Evolutionary conservation across 2,113 vertebrate genomes (phyloP).

Genomic region (Mobula birostris): DNA sequence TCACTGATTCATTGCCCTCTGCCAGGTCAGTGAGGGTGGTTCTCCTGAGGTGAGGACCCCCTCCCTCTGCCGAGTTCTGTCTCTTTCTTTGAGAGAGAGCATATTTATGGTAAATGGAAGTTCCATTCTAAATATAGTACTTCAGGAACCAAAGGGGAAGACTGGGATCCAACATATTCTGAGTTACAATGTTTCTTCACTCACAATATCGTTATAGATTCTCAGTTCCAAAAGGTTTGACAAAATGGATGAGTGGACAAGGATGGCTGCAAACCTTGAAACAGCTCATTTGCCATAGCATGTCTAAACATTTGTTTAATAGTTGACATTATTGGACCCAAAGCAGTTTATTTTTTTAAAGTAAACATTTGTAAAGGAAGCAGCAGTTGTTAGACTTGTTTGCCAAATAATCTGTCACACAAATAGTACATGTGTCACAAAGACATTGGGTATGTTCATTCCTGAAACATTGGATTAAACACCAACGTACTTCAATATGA

Average conservation of each 20-base stretch:
- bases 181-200: not conserved
- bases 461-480: not conserved
- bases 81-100: not conserved
- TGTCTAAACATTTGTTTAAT: too few relatives aligned
- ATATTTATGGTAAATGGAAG: not conserved
- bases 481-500: not conserved
- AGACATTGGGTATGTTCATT: not conserved
- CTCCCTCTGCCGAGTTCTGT: not conserved
- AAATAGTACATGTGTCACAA: not conserved
- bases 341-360: not conserved
- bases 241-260: not conserved
- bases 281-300: not conserved
- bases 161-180: not conserved
- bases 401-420: not conserved
- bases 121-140: not conserved
- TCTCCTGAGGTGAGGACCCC: not conserved
- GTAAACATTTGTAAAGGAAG: not conserved
- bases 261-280: not conserved
- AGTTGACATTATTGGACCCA: not conserved
- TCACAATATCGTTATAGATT: not conserved
- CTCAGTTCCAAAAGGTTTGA: not conserved
- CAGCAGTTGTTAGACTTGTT: not conserved
- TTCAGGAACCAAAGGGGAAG: not conserved
- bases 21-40: not conserved
- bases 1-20: not conserved